Base-by-base conservation (phyloP, 2,888 invertebrate genomes). In the Drosophila kuntzei region DNA sequence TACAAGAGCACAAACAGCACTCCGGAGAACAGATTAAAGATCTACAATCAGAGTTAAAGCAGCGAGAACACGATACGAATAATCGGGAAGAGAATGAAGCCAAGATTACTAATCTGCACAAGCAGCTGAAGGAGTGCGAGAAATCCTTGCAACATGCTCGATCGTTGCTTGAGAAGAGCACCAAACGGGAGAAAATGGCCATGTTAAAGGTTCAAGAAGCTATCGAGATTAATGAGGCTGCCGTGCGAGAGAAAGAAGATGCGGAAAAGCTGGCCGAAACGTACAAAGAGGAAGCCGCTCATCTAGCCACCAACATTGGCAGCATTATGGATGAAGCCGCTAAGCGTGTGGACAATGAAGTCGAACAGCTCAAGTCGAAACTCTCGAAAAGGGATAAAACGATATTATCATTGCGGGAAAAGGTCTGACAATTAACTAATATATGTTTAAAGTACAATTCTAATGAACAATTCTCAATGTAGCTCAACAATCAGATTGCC, bases 151-250 rank as follows among this genome's bases (percentile, higher is more conserved):
- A 88, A 25, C 80, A 92, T 16, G 91, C 92, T 5, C 93, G 92
- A 41, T 80, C 87, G 27, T 74, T 91, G 37, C 91, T 93, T 9
- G 89, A 91, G 4, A 91, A 90, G 57, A 79, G 93, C 34, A 89
- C 91, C 12, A 88, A 89, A 8, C 93, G 93, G 44, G 94, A 94
- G 69, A 89, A 89, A 16, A 92, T 93, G 66, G 93, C 94, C 2
- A 92, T 93, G 79, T 82, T 84, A 7, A 94, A 94, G 87, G 93
- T 95, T 2, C 92, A 93, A 6, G 95, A 95, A 87, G 94, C 95
- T 1, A 85, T 95, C 29, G 90, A 92, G 34, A 78, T 95, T 1
- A 93, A 94, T 25, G 94, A 95, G 78, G 76, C 82, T 2, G 94
- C 94, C 0, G 93, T 94, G 3, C 90, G 90, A n/a, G 95, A 95